phyloP scores from a whole-genome alignment of 2,888 invertebrate genomes.

The Girardia tigrina region DNA sequence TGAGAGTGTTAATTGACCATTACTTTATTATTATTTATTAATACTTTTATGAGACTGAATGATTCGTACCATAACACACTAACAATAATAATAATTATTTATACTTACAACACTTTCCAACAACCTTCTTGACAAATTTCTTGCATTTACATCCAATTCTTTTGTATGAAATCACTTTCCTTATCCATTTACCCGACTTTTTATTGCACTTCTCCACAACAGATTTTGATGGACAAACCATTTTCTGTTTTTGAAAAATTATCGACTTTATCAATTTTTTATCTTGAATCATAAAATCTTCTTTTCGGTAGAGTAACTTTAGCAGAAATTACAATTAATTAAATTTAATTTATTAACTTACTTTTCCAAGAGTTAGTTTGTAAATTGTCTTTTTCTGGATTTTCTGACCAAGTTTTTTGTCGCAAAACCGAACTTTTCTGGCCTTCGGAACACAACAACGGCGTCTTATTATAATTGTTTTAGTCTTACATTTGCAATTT shows the following conservation, averaged over 20 bases:
- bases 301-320: conserved; percentile 28
- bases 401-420: background rate
- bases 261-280: conserved; percentile 8
- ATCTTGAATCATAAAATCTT: conserved; percentile 28
- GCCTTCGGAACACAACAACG: conserved; percentile 3
- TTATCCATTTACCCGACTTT: conserved; percentile 21
- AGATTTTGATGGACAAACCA: conserved; percentile 7
- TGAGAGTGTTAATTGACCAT: no score
- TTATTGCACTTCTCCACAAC: conserved; percentile 29
- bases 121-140: conserved; percentile 1
- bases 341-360: background rate
- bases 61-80: no score
- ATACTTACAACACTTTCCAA: conserved; percentile 32
- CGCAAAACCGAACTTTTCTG: conserved; percentile 15
- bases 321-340: background rate
- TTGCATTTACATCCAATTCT: conserved; percentile 21
- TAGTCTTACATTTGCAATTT: conserved; percentile 27
- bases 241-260: background rate
- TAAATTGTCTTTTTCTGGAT: background rate
- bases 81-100: background rate
- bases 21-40: no score
- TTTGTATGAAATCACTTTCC: conserved; percentile 15
- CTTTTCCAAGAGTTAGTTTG: background rate
- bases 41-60: no score
- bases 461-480: background rate